A percentile compares a stretch with the other conserved stretches of the same genome.
Conservation (phyloP, 2,113 vertebrate species). For the Dendropsophus ebraccatus region DNA sequence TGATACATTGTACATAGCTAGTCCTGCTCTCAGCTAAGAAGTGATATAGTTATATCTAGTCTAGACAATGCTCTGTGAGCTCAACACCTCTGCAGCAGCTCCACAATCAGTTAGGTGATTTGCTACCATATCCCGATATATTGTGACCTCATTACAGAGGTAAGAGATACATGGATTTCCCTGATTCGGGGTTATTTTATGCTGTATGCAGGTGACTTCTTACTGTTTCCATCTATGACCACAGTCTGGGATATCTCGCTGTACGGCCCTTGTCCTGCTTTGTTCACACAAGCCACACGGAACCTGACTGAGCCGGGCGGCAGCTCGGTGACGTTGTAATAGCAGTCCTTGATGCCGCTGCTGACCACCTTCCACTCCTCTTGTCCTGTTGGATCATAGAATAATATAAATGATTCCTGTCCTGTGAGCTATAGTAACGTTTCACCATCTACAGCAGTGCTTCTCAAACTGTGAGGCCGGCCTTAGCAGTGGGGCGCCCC, state of each 20-base stretch:
- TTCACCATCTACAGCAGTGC: no score
- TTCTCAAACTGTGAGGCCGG: no score
- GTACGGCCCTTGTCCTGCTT: slow-evolving; percentile 94
- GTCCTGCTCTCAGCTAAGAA: no score
- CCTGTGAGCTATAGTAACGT: no score
- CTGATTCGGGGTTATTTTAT: neutral
- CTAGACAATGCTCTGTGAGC: no score
- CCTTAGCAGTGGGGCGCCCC: no score
- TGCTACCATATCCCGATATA: no score
- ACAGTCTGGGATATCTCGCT: slow-evolving; percentile 85
- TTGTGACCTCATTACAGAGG: neutral
- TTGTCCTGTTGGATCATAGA: slow-evolving; percentile 74
- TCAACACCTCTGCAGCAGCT: no score
- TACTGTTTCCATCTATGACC: slow-evolving; percentile 79
- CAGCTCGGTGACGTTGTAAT: slow-evolving; percentile 90
- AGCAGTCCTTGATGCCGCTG: slow-evolving; percentile 88
- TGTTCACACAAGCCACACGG: slow-evolving; percentile 94
- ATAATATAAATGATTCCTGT: neutral
- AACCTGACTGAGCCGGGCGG: slow-evolving; percentile 78
- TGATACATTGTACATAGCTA: no score
- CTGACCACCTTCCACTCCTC: slow-evolving; percentile 85
- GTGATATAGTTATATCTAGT: no score
- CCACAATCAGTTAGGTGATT: no score
- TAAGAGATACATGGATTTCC: neutral
- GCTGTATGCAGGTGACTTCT: slow-evolving; percentile 11